Evolutionary conservation across 2,797 vertebrate genomes (phyloP).

Genomic region (Brotula barbata): DNA sequence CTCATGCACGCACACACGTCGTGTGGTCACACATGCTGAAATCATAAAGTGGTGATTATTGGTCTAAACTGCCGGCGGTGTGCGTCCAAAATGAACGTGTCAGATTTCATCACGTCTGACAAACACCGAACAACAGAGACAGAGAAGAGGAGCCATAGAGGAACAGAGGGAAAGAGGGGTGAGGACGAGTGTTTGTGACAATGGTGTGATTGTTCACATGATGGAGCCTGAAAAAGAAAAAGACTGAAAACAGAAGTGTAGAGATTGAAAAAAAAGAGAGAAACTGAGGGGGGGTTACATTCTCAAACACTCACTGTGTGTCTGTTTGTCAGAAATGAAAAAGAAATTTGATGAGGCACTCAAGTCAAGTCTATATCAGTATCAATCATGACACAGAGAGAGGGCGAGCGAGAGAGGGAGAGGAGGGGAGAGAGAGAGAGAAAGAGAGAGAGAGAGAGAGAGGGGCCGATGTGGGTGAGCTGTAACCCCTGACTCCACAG

Average conservation of each 20-base stretch:
- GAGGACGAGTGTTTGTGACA: conserved; percentile 63
- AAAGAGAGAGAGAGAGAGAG: too few species aligned
- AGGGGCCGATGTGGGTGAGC: background rate
- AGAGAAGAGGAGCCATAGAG: conserved; percentile 4
- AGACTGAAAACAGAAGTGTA: conserved; percentile 16
- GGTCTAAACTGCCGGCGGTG: conserved; percentile 44
- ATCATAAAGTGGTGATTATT: conserved; percentile 67
- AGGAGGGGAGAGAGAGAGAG: too few species aligned
- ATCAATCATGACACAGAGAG: conserved; percentile 17
- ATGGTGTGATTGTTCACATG: conserved; percentile 66
- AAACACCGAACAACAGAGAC: conserved; percentile 37
- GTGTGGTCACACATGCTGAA: conserved; percentile 53
- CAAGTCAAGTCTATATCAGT: conserved; percentile 38
- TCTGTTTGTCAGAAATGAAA: conserved; percentile 26
- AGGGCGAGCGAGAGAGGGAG: too few species aligned
- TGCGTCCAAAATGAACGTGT: conserved; percentile 47
- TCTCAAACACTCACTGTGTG: conserved; percentile 59
- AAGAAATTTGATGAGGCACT: conserved; percentile 37
- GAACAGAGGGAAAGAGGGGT: conserved; percentile 32
- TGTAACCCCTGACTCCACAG: background rate
- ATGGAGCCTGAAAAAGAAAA: conserved; percentile 59
- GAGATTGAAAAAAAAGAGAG: conserved; percentile 21
- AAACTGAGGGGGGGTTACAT: conserved; percentile 54
- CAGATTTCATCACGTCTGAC: conserved; percentile 63
- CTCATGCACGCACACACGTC: conserved; percentile 18